Evolutionary conservation across 2,888 invertebrate species (phyloP), one percentile per base, ranked within the genome.

Genomic region (Galerucella nymphaeae): DNA sequence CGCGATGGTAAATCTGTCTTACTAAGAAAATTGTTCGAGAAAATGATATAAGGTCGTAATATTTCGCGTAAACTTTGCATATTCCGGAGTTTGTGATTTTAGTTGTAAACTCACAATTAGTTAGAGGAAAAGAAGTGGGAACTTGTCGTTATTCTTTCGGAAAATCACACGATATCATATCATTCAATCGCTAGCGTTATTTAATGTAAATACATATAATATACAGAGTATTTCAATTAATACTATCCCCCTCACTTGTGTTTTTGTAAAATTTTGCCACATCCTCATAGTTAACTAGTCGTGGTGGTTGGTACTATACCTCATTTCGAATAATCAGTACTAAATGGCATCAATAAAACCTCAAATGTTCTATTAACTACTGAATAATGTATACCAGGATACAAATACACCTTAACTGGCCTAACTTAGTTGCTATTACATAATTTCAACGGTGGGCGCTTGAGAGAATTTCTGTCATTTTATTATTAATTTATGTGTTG

Each of bases 71-170:
- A 78, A 80, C 74, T 79, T 81, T 80, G 78, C 78, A 76, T 77
- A 79, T 76, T 80, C 76, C 75, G 68, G 75, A 79, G 80, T 79
- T 79, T 77, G 77, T 78, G 79, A 80, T 80, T 79, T 77, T 78
- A 81, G 80, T 82, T 82, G 80, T 81, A 80, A 82, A 82, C 81
- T 82, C 79, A 77, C 81, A 82, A 83, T 83, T 83, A 83, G 82
- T 82, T 82, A 76, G 77, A 79, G 82, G 80, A 82, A 82, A 81
- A 78, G 75, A 53, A 61, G 69, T 55, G 66, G 42, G 73, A 78
- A 79, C 78, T 81, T 82, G 83, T 83, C 83, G 80, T 79, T 80
- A 82, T 78, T 82, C 83, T 78, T 82, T 75, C 69, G 83, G 83
- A 83, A 83, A 83, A 84, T 83, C 83, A 82, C 80, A 79, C 77